Conservation (phyloP, 2,888 invertebrate genomes). For the Phortica magna region DNA sequence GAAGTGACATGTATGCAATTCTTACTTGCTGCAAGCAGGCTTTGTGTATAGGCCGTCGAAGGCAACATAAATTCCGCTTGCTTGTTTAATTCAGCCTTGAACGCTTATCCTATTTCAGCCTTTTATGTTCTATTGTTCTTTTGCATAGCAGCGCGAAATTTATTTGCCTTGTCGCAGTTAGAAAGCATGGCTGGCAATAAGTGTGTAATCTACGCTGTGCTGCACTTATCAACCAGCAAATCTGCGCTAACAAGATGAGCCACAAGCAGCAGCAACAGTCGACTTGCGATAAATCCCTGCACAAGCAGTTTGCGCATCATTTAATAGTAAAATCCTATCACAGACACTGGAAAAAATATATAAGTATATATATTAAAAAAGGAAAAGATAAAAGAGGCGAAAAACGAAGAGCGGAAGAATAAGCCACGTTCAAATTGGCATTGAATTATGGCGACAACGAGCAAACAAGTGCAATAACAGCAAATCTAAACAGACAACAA, state of each 20-base stretch:
- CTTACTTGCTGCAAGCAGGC: too few relatives aligned
- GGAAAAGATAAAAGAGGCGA: neutral
- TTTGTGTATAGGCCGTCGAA: too few relatives aligned
- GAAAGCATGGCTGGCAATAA: too few relatives aligned
- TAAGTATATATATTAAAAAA: neutral
- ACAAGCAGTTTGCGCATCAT: neutral
- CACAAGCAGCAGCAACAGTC: neutral
- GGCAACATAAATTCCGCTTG: too few relatives aligned
- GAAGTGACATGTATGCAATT: too few relatives aligned
- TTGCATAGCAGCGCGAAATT: too few relatives aligned
- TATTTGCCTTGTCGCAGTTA: too few relatives aligned
- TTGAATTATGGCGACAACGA: constrained; percentile 33
- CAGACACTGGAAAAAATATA: neutral
- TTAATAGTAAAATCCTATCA: neutral
- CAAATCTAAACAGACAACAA: constrained; percentile 5
- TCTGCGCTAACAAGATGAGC: neutral
- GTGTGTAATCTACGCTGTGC: constrained; percentile 25
- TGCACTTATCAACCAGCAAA: neutral
- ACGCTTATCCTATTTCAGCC: too few relatives aligned
- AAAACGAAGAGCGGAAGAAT: neutral
- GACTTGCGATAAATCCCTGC: neutral
- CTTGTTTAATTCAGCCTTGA: too few relatives aligned
- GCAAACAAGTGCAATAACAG: constrained; percentile 21
- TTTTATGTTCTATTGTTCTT: too few relatives aligned
- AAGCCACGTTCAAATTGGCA: constrained; percentile 33